phyloP scores from a whole-genome alignment of 2,113 vertebrate genomes.

The Synchiropus splendidus region DNA sequence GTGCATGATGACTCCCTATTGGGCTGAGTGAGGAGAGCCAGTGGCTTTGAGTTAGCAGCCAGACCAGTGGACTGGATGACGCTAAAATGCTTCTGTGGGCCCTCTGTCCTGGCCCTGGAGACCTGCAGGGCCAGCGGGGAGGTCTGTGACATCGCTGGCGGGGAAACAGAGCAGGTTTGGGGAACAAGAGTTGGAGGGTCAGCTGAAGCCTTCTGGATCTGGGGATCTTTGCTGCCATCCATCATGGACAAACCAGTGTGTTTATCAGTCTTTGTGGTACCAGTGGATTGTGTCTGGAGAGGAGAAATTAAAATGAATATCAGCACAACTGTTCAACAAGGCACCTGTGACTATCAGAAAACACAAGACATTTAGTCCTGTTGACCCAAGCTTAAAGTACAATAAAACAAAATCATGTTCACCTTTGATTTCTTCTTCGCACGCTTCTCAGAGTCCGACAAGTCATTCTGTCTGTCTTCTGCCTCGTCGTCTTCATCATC shows the following conservation, averaged over 20 bases:
- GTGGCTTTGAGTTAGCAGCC: slow-evolving; percentile 81
- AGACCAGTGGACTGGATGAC: slow-evolving; percentile 97
- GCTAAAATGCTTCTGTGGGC: slow-evolving; percentile 87
- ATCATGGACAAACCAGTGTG: slow-evolving; percentile 50
- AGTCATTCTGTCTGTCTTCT: slow-evolving; percentile 81
- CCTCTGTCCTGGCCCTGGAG: slow-evolving; percentile 83
- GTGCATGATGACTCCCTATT: slow-evolving; percentile 74
- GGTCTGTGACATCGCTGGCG: slow-evolving; percentile 80
- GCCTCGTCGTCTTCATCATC: slow-evolving; percentile 79
- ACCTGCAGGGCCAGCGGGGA: slow-evolving; percentile 80
- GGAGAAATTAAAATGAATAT: slow-evolving; percentile 5
- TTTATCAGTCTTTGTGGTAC: slow-evolving; percentile 72
- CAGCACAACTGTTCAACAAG: slow-evolving; percentile 2
- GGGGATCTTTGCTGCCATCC: slow-evolving; percentile 71
- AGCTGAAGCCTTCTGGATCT: slow-evolving; percentile 74
- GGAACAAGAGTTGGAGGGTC: slow-evolving; percentile 76
- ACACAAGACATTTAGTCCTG: no score
- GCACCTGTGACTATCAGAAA: not conserved
- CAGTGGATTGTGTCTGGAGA: slow-evolving; percentile 66
- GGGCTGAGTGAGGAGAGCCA: slow-evolving; percentile 82
- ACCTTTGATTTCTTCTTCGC: slow-evolving; percentile 86
- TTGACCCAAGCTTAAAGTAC: not conserved
- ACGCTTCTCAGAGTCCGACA: slow-evolving; percentile 85
- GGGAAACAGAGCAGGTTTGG: slow-evolving; percentile 76
- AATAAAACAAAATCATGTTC: slow-evolving; percentile 1